These are phyloP conservation scores for Musca vetustissima DNA, from an alignment of 1,140 invertebrate genomes.

Conservation along the genomic window DNA sequence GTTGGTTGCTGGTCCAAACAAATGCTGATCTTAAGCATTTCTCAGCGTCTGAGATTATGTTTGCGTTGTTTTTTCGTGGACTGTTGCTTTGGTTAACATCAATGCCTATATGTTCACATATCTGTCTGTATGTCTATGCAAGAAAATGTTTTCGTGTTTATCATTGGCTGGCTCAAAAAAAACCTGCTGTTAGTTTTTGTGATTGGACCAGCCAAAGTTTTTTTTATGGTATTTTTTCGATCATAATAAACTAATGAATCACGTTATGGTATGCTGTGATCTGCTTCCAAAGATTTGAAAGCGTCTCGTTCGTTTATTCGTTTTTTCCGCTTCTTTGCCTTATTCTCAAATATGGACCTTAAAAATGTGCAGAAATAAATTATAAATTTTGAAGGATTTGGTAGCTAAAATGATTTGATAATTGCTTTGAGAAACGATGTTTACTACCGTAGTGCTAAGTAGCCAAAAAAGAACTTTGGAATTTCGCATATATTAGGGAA, in stretches of 20 bases:
- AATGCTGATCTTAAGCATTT: constrained; percentile 11
- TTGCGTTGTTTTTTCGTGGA: neutral
- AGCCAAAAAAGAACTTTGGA: too few species aligned
- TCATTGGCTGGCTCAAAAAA: constrained; percentile 13
- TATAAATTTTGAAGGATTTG: too few species aligned
- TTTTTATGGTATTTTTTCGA: constrained; percentile 12
- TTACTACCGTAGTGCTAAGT: too few species aligned
- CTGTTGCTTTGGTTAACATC: neutral
- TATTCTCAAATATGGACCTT: too few species aligned
- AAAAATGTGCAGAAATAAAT: too few species aligned
- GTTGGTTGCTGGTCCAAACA: neutral
- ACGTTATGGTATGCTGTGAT: neutral
- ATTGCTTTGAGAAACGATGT: too few species aligned
- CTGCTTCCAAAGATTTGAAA: too few species aligned
- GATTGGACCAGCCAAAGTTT: neutral
- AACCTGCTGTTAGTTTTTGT: constrained; percentile 3
- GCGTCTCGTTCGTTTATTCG: too few species aligned
- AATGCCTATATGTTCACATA: too few species aligned
- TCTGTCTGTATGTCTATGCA: neutral
- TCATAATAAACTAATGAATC: constrained; percentile 22
- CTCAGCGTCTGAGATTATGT: constrained; percentile 25
- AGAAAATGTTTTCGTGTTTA: constrained; percentile 10
- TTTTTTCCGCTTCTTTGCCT: too few species aligned
- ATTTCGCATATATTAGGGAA: too few species aligned
- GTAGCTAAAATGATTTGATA: too few species aligned